Conservation (phyloP, 2,113 vertebrate species). For the Leucosticte australis region DNA sequence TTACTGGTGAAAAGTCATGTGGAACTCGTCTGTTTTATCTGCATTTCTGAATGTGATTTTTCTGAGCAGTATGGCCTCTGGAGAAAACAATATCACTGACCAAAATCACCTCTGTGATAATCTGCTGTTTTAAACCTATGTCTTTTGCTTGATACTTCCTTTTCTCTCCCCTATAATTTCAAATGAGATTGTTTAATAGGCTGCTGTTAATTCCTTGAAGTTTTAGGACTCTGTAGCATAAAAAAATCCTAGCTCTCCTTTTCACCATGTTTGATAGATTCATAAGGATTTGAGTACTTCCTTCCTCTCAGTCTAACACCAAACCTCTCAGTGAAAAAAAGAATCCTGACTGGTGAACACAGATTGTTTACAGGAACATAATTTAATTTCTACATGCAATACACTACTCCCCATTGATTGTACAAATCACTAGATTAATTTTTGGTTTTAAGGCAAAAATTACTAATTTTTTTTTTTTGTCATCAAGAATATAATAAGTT, state of each 20-base stretch:
- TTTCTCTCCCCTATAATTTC: neutral
- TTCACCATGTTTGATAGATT: neutral
- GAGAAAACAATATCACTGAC: neutral
- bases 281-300: neutral
- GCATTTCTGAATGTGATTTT: neutral
- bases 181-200: neutral
- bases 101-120: neutral
- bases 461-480: neutral
- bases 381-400: neutral
- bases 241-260: neutral
- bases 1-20: neutral
- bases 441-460: neutral
- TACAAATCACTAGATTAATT: neutral
- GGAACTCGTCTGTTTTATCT: neutral
- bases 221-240: neutral
- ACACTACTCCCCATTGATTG: neutral
- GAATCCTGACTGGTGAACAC: neutral
- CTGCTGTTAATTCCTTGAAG: neutral
- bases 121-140: neutral
- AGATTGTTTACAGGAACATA: neutral
- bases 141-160: neutral
- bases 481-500: neutral
- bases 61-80: neutral
- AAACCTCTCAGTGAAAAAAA: neutral
- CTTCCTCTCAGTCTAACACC: neutral